Percentiles rank a stretch among this genome's conserved stretches.
These are phyloP conservation scores for Heliconius cydno DNA, from an alignment of 2,888 invertebrate species.

Conservation along the genomic window DNA sequence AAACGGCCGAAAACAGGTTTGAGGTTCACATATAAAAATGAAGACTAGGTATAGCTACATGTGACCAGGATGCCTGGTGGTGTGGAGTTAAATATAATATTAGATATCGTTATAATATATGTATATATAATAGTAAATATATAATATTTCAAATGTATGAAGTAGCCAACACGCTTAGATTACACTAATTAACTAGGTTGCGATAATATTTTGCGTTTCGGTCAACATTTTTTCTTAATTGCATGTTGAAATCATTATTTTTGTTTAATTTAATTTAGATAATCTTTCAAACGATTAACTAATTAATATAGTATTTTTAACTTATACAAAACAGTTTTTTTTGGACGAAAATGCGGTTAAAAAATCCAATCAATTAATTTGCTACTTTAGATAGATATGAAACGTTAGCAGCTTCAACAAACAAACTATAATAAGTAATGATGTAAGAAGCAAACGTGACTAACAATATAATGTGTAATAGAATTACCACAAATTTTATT, in stretches of 20 bases:
- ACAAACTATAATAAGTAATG: conserved; percentile 44
- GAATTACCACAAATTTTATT: conserved; percentile 35
- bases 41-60: conserved; percentile 37
- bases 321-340: not conserved
- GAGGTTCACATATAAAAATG: conserved; percentile 49
- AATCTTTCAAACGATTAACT: not conserved
- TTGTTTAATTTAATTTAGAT: conserved; percentile 1
- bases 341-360: not conserved
- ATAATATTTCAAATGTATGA: not conserved
- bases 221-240: conserved; percentile 20
- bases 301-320: not conserved
- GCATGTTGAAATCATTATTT: not conserved
- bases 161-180: not conserved
- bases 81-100: conserved; percentile 4
- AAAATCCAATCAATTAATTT: not conserved
- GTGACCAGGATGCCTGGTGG: conserved; percentile 23
- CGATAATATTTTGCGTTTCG: conserved; percentile 8
- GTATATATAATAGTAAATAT: not conserved
- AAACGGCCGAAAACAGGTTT: conserved; percentile 52
- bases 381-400: not conserved
- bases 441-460: conserved; percentile 47
- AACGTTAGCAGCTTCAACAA: conserved; percentile 21
- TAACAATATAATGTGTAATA: conserved; percentile 42
- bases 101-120: not conserved
- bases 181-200: conserved; percentile 18